Base-by-base conservation (phyloP, 2,797 vertebrate species). In the Cyclopterus lumpus region DNA sequence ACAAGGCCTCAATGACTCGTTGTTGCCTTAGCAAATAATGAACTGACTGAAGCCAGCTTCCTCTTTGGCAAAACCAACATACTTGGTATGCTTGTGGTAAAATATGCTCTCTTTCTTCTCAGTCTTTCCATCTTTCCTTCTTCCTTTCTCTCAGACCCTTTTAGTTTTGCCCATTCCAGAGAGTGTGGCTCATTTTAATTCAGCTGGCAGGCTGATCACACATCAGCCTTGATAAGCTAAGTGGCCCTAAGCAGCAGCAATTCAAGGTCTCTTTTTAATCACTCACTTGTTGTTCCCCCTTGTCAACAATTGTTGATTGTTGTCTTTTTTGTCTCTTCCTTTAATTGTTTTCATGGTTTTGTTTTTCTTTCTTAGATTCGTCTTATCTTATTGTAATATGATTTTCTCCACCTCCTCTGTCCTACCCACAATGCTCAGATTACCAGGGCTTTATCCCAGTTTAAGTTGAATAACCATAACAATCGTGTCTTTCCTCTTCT, bases 171-270 rank as follows among this genome's bases (percentile, higher is more conserved):
- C 57, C 65, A 75, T 88, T 88, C 73, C 85, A 82, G 77, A 84
- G 82, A 90, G 76, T 24, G 44, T 75, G 61, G 72, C 86, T 93
- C 85, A 91, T 93, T 93, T 89, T 81, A 86, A 91, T 92, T 89
- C 92, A 80, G 81, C 82, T 87, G 81, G 79, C 88, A 90, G 84
- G 74, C 75, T 85, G 76, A 84, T 88, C 85, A 66, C 85, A 86
- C 89, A 90, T 88, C 88, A 88, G 87, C 80, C 83, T 83, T 86
- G 86, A 93, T 91, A 83, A 91, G 86, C 88, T 89, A 92, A 92
- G 88, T 90, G 88, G 86, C 88, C 87, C 90, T 91, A 18, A 46
- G 89, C 86, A 91, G 83, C 84, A 77, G 64, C 74, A 72, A 88
- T 71, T 85, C 81, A 90, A 91, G 84, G 79, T 80, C 80, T 88